phyloP scores from a whole-genome alignment of 2,888 invertebrate genomes.

The Beris chalybata region DNA sequence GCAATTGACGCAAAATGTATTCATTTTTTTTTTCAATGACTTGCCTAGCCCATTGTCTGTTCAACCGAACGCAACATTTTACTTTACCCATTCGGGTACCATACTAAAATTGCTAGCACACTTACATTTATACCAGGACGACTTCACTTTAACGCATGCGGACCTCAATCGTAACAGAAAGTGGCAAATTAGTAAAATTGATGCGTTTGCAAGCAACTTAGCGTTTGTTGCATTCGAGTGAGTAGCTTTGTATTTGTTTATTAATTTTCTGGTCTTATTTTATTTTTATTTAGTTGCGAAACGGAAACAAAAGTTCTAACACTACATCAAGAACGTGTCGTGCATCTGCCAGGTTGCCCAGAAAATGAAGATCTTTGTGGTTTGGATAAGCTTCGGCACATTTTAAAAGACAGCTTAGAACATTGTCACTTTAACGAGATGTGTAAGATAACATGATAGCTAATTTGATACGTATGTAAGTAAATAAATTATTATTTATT shows the following conservation, averaged over 20 bases:
- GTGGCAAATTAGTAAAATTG: constrained; percentile 69
- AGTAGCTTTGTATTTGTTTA: constrained; percentile 48
- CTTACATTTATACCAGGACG: constrained; percentile 72
- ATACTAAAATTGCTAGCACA: constrained; percentile 74
- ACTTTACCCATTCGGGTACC: constrained; percentile 84
- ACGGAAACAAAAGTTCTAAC: constrained; percentile 61
- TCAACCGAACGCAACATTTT: constrained; percentile 62
- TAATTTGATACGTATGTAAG: neutral
- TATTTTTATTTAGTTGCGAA: constrained; percentile 59
- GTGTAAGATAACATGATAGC: constrained; percentile 55
- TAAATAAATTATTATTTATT: neutral
- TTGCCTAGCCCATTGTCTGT: constrained; percentile 44
- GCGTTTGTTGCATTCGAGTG: constrained; percentile 75
- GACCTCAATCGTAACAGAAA: constrained; percentile 57
- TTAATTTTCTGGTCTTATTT: constrained; percentile 21
- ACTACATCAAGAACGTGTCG: constrained; percentile 73
- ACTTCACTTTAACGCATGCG: constrained; percentile 62
- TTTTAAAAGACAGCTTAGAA: constrained; percentile 63
- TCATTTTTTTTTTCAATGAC: constrained; percentile 7
- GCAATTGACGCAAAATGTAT: neutral
- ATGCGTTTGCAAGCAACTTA: constrained; percentile 78
- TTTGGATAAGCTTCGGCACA: constrained; percentile 59
- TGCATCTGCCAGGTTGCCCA: constrained; percentile 71
- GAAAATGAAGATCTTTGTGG: constrained; percentile 65
- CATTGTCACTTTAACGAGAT: constrained; percentile 70